Evolutionary conservation across 2,888 invertebrate genomes (phyloP).

Genomic region (Spilarctia lutea): DNA sequence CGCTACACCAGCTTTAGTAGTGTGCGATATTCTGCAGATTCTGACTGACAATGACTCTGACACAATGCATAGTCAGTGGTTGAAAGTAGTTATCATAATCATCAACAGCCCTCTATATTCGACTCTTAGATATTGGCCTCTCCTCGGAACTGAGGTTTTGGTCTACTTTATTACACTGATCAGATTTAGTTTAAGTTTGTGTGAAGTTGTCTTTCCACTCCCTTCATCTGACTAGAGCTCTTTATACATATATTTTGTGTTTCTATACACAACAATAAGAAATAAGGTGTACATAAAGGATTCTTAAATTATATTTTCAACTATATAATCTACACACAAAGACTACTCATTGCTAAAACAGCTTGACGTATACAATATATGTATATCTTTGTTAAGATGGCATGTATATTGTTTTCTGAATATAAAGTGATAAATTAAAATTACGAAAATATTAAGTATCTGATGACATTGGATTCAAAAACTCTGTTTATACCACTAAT

Average conservation of each 20-base stretch:
- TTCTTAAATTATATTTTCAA: neutral
- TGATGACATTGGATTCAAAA: neutral
- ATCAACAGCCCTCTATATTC: no score
- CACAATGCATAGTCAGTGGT: neutral
- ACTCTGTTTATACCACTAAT: neutral
- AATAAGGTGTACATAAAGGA: no score
- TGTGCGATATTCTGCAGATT: conserved; percentile 4
- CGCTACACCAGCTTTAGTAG: conserved; percentile 12
- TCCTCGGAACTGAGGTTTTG: no score
- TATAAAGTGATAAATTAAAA: conserved; percentile 29
- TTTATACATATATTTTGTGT: neutral
- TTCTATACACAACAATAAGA: neutral
- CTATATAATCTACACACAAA: neutral
- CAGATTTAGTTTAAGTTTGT: no score
- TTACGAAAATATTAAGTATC: neutral
- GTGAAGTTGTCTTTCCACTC: no score
- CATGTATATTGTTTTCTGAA: conserved; percentile 21
- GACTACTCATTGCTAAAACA: conserved; percentile 8
- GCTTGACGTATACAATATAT: conserved; percentile 12
- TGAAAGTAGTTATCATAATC: no score
- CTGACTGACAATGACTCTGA: neutral
- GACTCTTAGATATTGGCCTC: no score
- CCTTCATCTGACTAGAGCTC: neutral
- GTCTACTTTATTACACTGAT: no score
- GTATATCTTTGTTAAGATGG: conserved; percentile 34